These are phyloP conservation scores for Pterophyllum scalare DNA, from an alignment of 2,113 vertebrate species.

Conservation along the genomic window DNA sequence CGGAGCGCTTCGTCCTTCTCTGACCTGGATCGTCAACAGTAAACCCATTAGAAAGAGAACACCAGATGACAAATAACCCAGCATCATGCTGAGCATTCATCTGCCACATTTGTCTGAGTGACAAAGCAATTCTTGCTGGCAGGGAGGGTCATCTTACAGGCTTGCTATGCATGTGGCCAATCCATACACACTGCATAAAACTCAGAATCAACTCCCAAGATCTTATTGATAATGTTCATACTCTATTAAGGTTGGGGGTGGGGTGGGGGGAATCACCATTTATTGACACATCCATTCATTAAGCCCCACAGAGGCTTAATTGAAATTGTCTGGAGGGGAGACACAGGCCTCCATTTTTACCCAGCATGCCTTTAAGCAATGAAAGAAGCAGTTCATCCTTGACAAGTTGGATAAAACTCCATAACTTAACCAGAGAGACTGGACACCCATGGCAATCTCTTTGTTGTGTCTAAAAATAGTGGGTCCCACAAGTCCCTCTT, in stretches of 20 bases:
- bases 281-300: slow-evolving; percentile 34
- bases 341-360: slow-evolving; percentile 44
- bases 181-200: neutral
- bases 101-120: slow-evolving; percentile 69
- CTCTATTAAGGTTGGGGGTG: slow-evolving; percentile 14
- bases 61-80: slow-evolving; percentile 70
- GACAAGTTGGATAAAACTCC: slow-evolving; percentile 63
- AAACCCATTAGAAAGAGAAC: slow-evolving; percentile 74
- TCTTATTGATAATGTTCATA: slow-evolving; percentile 14
- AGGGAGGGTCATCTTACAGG: slow-evolving; percentile 65
- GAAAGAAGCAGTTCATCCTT: slow-evolving; percentile 47
- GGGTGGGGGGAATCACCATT: neutral
- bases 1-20: slow-evolving; percentile 52
- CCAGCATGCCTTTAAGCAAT: slow-evolving; percentile 45
- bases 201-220: slow-evolving; percentile 33
- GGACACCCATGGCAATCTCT: slow-evolving; percentile 76
- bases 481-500: slow-evolving; percentile 58
- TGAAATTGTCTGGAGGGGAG: slow-evolving; percentile 55
- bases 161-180: slow-evolving; percentile 38
- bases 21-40: slow-evolving; percentile 68
- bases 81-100: slow-evolving; percentile 74
- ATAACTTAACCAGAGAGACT: slow-evolving; percentile 65
- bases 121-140: slow-evolving; percentile 67
- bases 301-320: slow-evolving; percentile 44
- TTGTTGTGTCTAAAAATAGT: slow-evolving; percentile 80